phyloP scores from a whole-genome alignment of 2,113 vertebrate genomes.

The Copsychus sechellarum region DNA sequence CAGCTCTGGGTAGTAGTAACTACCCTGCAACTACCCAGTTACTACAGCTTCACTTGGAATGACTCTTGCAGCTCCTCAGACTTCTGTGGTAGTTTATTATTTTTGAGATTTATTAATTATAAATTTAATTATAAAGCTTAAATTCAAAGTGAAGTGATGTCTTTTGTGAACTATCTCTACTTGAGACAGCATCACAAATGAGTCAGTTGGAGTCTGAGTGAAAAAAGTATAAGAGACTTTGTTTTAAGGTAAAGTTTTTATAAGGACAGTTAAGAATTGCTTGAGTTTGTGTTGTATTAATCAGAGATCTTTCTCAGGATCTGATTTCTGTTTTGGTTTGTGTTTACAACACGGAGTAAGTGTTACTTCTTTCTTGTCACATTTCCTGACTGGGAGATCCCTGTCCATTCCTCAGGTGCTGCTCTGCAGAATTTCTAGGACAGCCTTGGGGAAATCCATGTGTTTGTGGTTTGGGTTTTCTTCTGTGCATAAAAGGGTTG shows the following conservation, averaged over 20 bases:
- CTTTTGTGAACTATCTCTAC: background rate
- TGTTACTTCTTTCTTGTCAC: background rate
- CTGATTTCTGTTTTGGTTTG: background rate
- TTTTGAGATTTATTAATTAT: background rate
- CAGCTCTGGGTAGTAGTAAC: background rate
- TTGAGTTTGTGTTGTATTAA: background rate
- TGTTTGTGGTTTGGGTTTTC: background rate
- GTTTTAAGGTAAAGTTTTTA: background rate
- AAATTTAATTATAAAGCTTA: background rate
- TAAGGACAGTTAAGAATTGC: background rate
- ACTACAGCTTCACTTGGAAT: background rate
- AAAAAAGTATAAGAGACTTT: background rate
- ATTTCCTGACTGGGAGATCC: background rate
- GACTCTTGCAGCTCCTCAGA: background rate
- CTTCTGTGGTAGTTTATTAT: background rate
- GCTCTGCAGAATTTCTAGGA: background rate
- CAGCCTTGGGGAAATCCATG: fast-evolving
- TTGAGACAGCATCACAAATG: background rate
- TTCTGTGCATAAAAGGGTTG: background rate
- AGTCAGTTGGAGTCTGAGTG: background rate
- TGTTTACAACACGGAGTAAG: background rate
- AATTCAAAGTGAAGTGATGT: background rate
- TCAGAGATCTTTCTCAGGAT: background rate
- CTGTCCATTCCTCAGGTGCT: background rate
- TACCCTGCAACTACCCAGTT: background rate